A percentile compares a stretch with the other conserved stretches of the same genome.
phyloP scores from a whole-genome alignment of 2,113 vertebrate species.

The Gadus macrocephalus region DNA sequence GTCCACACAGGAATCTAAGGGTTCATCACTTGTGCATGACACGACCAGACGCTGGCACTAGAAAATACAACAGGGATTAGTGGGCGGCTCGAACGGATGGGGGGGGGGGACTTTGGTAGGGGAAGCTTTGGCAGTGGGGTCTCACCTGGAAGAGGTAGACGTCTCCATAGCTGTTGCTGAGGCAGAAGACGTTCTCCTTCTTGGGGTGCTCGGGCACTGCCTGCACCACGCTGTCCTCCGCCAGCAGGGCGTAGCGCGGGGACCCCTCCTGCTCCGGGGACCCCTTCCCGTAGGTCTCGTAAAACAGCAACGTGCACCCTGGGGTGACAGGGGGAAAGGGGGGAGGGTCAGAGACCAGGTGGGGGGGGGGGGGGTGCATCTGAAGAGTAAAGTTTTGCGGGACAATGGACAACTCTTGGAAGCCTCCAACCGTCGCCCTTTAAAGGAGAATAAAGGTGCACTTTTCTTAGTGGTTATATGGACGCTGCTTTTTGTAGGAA shows the following conservation, averaged over 20 bases:
- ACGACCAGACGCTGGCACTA: no score
- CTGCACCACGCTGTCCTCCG: constrained; percentile 92
- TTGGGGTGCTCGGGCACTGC: constrained; percentile 94
- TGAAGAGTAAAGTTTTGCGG: no score
- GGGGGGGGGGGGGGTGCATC: no score
- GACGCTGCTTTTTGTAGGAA: no score
- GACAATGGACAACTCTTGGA: no score
- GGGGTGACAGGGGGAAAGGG: constrained; percentile 76
- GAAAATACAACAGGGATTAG: not conserved
- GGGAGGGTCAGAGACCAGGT: no score
- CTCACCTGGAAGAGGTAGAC: constrained; percentile 95
- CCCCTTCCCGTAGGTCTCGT: constrained; percentile 87
- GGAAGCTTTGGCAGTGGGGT: not conserved
- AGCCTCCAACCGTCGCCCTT: no score
- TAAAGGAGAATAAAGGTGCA: no score
- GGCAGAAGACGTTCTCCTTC: constrained; percentile 95
- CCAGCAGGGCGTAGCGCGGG: constrained; percentile 86
- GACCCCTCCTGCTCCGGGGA: constrained; percentile 79
- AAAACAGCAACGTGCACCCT: constrained; percentile 94
- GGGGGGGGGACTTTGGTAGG: not conserved
- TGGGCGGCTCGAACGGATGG: not conserved
- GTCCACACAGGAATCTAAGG: not conserved
- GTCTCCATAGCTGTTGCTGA: constrained; percentile 94
- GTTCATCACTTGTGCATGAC: no score
- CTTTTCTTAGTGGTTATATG: no score